Conservation (phyloP, 2,113 vertebrate species). For the Danionella cerebrum region DNA sequence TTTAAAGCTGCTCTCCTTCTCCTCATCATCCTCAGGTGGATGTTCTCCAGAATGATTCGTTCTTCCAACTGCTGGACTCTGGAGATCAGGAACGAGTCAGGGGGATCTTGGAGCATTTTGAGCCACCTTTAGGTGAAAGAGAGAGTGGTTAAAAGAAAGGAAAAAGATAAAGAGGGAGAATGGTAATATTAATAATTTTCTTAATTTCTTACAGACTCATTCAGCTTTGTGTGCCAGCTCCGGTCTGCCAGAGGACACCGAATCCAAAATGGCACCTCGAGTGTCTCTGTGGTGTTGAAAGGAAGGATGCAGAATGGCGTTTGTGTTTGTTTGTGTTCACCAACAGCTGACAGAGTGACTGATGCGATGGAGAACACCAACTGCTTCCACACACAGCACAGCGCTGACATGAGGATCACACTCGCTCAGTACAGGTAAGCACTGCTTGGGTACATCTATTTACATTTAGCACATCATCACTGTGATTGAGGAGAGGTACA, state of each 20-base stretch:
- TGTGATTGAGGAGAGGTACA: too few relatives aligned
- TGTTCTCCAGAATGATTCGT: constrained; percentile 58
- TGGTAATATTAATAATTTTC: too few relatives aligned
- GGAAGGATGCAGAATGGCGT: constrained; percentile 37
- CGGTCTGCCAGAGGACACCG: constrained; percentile 66
- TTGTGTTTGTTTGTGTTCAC: constrained; percentile 73
- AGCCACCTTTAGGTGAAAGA: constrained; percentile 45
- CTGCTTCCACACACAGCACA: constrained; percentile 64
- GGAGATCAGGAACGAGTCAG: constrained; percentile 43
- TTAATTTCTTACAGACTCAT: too few relatives aligned
- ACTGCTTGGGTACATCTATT: too few relatives aligned
- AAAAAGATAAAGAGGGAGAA: too few relatives aligned
- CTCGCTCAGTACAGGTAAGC: constrained; percentile 55
- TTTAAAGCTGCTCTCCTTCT: not conserved
- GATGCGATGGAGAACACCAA: not conserved
- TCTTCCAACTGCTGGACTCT: constrained; percentile 56
- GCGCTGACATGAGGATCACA: constrained; percentile 66
- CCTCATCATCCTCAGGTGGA: constrained; percentile 48
- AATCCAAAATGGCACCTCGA: constrained; percentile 48
- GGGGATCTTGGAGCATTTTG: constrained; percentile 38
- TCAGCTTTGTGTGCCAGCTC: constrained; percentile 66
- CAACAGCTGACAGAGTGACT: constrained; percentile 35
- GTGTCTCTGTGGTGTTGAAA: too few relatives aligned
- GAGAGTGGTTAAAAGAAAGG: too few relatives aligned
- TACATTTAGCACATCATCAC: too few relatives aligned